Conservation (phyloP, 2,888 invertebrate genomes). For the Galerucella nymphaeae region DNA sequence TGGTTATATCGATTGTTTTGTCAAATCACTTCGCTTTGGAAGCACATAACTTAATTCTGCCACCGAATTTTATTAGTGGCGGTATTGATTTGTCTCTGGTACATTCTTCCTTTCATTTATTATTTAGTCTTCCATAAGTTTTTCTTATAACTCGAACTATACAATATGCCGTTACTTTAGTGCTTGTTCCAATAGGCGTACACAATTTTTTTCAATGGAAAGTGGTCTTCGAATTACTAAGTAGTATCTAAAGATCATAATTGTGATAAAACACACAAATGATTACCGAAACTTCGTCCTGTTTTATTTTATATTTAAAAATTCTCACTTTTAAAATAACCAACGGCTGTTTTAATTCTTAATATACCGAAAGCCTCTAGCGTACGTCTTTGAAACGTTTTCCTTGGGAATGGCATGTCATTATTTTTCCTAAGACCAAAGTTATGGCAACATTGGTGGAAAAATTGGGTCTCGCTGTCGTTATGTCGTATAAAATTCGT, state of each 20-base stretch:
- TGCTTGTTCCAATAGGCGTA: conserved; percentile 2
- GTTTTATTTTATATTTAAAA: not conserved
- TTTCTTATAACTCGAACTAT: conserved; percentile 26
- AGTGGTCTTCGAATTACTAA: not conserved
- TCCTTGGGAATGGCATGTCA: not conserved
- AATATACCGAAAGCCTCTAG: not conserved
- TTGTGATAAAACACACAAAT: too few relatives aligned
- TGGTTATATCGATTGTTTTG: not conserved
- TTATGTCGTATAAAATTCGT: conserved; percentile 24
- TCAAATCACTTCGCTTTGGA: not conserved
- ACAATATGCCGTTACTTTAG: conserved; percentile 5
- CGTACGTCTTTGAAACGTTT: not conserved
- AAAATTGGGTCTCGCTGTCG: conserved; percentile 27
- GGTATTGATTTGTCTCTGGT: conserved; percentile 19
- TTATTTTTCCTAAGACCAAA: conserved; percentile 27
- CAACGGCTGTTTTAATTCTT: not conserved
- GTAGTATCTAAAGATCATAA: too few relatives aligned
- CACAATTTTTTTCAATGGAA: not conserved
- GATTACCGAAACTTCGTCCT: not conserved
- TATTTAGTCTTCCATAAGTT: conserved; percentile 40
- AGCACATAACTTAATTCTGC: not conserved
- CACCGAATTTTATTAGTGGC: not conserved
- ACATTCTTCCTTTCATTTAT: conserved; percentile 26
- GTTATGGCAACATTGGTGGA: conserved; percentile 10
- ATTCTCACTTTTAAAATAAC: not conserved